A percentile compares a stretch with the other conserved stretches of the same genome.
phyloP scores from a whole-genome alignment of 2,113 vertebrate genomes.

The Campylorhamphus procurvoides region DNA sequence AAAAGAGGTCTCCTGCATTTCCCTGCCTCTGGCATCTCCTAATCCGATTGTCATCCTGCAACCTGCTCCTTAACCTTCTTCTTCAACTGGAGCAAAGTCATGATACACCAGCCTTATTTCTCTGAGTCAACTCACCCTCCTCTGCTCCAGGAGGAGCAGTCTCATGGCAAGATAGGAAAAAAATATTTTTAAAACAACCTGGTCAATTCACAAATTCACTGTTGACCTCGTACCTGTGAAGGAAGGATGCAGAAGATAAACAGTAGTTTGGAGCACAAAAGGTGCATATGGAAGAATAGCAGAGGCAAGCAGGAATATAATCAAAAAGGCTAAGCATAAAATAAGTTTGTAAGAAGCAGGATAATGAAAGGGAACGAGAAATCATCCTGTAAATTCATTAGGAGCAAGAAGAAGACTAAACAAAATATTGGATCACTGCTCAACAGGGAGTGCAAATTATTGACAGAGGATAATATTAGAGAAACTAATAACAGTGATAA shows the following conservation, averaged over 20 bases:
- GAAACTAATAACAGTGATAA: slow-evolving; percentile 24
- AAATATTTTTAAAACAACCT: background rate
- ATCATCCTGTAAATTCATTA: slow-evolving; percentile 42
- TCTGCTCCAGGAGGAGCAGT: background rate
- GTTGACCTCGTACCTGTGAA: background rate
- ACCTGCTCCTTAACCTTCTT: background rate
- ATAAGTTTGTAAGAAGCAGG: background rate
- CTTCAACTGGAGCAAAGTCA: background rate
- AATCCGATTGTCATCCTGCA: background rate
- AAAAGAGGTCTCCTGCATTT: background rate
- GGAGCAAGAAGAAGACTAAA: slow-evolving; percentile 16
- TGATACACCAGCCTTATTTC: background rate
- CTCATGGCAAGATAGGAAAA: background rate
- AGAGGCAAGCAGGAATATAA: background rate
- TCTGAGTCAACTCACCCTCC: background rate
- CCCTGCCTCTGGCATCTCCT: background rate
- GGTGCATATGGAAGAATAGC: background rate
- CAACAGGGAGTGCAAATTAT: slow-evolving; percentile 11
- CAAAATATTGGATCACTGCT: slow-evolving; percentile 24
- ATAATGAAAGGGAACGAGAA: slow-evolving; percentile 43
- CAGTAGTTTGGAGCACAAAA: background rate
- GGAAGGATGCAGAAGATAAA: background rate
- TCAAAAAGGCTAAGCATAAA: background rate
- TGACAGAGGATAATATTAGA: background rate
- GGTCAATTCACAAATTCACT: background rate